Base-by-base conservation (phyloP, 2,113 vertebrate genomes). In the Salminus brasiliensis region DNA sequence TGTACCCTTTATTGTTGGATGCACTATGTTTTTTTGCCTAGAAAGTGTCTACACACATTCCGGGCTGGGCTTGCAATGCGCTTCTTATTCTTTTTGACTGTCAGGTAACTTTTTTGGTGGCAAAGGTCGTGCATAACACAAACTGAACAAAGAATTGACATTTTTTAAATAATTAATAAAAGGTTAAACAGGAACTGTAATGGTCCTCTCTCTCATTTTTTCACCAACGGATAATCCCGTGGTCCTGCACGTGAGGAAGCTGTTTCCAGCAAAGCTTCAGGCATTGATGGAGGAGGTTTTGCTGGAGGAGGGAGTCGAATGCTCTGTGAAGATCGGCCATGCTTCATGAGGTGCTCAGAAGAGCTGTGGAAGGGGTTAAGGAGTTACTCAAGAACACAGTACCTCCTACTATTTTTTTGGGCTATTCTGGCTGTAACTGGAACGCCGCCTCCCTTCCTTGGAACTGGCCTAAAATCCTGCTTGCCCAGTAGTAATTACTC, bases 311-410 rank as follows among this genome's bases (percentile, higher is more conserved):
- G 30, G 60, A 63, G 7, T 30, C 1, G 30, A 63, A 32, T 3
- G 9, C 18, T 15, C 5, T 18, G 15, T 18, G 30, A 16, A 63
- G 18, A 63, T 23, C 60, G 8, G 18, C 29, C 32, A 63, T 18
- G n/a, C n/a, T n/a, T n/a, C n/a, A n/a, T n/a, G n/a, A n/a, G n/a
- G n/a, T 18, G 2, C 27, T 63, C 60, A 18, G 43, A 57, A 57
- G 57, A 52, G 60, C 34, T 45, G 69, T 36, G 32, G 66, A 52
- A 49, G 18, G 47, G 47, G 16, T 21, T 49, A 74, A 55, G 29
- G 29, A 16, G 30, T 47, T 29, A 15, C 55, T 34, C 67, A 49
- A 66, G 36, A 78, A 78, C 52, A 78, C 18, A 10, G 59, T 74
- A n/a, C 27, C 66, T 60, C 30, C 78, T 81, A 57, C 11, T 3